A percentile compares a stretch with the other conserved stretches of the same genome.
Conservation (phyloP, 2,113 vertebrate genomes). For the Larimichthys polyactis region DNA sequence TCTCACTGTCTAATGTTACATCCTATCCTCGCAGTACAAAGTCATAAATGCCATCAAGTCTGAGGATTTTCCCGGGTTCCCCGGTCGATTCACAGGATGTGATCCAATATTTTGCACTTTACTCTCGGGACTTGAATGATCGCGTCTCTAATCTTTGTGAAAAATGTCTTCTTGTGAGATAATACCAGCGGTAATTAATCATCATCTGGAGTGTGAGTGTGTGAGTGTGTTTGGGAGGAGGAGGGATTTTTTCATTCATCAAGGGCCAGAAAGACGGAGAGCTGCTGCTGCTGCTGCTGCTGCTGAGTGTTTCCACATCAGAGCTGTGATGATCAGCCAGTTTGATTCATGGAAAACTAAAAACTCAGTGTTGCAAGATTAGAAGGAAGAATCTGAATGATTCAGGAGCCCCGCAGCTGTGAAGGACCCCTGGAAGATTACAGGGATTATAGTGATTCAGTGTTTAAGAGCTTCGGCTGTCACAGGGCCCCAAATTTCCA, state of each 20-base stretch:
- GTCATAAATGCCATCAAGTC: background rate
- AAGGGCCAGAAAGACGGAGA: slow-evolving; percentile 30
- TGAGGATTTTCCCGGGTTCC: slow-evolving; percentile 4
- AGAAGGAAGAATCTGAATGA: background rate
- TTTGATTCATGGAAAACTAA: slow-evolving; percentile 27
- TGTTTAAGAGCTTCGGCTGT: background rate
- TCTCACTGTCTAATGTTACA: background rate
- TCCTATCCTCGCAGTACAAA: too few relatives aligned
- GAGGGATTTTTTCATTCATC: slow-evolving; percentile 47
- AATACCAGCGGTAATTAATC: slow-evolving; percentile 59
- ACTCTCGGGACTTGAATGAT: slow-evolving; percentile 29
- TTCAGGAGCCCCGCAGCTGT: background rate
- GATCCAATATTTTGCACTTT: slow-evolving; percentile 7
- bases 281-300: slow-evolving; percentile 10
- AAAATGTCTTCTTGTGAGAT: slow-evolving; percentile 50
- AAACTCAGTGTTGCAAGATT: slow-evolving; percentile 11
- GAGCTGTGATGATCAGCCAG: slow-evolving; percentile 22
- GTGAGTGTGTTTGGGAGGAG: slow-evolving; percentile 9
- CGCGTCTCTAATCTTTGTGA: slow-evolving; percentile 26
- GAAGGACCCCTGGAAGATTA: slow-evolving; percentile 3
- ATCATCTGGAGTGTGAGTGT: slow-evolving; percentile 44
- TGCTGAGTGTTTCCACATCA: slow-evolving; percentile 34
- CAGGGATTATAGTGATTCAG: background rate
- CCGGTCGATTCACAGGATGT: slow-evolving; percentile 17
- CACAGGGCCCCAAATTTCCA: background rate